Evolutionary conservation across 2,797 vertebrate genomes (phyloP).

Genomic region (Poecilia picta): DNA sequence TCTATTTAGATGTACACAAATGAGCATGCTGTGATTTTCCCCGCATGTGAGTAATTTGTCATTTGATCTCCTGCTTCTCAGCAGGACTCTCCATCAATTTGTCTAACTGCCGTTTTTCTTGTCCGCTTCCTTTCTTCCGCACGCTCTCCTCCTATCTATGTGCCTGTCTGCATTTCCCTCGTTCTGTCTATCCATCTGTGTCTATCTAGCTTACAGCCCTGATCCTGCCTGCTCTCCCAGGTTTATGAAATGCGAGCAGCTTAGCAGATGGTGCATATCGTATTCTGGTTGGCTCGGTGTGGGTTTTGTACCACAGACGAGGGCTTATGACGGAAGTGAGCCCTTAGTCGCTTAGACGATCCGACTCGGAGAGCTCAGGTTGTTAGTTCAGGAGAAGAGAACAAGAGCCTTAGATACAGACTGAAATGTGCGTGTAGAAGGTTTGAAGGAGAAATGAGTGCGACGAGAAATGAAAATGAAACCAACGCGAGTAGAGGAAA

Average conservation of each 20-base stretch:
- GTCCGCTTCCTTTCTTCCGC: constrained; percentile 12
- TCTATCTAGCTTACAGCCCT: constrained; percentile 71
- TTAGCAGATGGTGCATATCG: constrained; percentile 78
- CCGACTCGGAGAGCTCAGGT: constrained; percentile 62
- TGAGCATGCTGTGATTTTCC: constrained; percentile 18
- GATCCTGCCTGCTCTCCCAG: constrained; percentile 74
- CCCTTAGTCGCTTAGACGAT: constrained; percentile 69
- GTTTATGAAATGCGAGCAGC: constrained; percentile 77
- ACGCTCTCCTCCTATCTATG: constrained; percentile 16
- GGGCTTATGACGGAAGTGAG: constrained; percentile 75
- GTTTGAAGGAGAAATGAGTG: constrained; percentile 20
- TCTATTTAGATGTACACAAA: constrained; percentile 7
- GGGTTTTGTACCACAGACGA: constrained; percentile 77
- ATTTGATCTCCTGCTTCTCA: constrained; percentile 53
- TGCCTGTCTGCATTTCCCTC: constrained; percentile 24
- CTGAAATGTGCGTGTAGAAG: constrained; percentile 2
- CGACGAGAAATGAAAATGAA: constrained; percentile 1
- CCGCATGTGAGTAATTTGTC: constrained; percentile 19
- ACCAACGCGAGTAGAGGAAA: constrained; percentile 11
- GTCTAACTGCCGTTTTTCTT: constrained; percentile 27
- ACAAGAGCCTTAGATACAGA: constrained; percentile 34
- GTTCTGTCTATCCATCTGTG: constrained; percentile 64
- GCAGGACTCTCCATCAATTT: constrained; percentile 6
- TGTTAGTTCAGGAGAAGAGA: constrained; percentile 49
- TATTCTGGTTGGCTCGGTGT: constrained; percentile 71